A percentile compares a stretch with the other conserved stretches of the same genome.
Conservation (phyloP, 2,888 invertebrate species). For the Lymantria monacha region DNA sequence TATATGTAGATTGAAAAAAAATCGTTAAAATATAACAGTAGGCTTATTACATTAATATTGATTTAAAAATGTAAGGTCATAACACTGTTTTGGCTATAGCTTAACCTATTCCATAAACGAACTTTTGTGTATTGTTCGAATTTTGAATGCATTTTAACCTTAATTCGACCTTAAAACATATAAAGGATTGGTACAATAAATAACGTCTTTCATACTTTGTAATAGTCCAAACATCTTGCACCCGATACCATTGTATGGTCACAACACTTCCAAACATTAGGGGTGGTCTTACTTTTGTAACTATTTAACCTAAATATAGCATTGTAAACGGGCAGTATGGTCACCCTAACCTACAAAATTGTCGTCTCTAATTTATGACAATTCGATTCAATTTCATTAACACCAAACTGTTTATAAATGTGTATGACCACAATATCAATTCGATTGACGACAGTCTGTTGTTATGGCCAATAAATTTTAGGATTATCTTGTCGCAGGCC, state of each 20-base stretch:
- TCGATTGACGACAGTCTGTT: slow-evolving; percentile 66
- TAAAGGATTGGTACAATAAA: slow-evolving; percentile 47
- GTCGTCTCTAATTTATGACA: slow-evolving; percentile 65
- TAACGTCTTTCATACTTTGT: slow-evolving; percentile 28
- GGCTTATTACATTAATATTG: not conserved
- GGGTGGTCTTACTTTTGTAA: slow-evolving; percentile 64
- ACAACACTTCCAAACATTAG: slow-evolving; percentile 51
- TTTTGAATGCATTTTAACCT: slow-evolving; percentile 14
- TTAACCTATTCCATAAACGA: slow-evolving; percentile 1
- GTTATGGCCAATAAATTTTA: slow-evolving; percentile 75
- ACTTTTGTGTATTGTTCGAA: slow-evolving; percentile 12
- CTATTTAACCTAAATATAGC: slow-evolving; percentile 64
- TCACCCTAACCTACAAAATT: slow-evolving; percentile 54
- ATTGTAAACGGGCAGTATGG: slow-evolving; percentile 60
- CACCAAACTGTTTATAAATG: slow-evolving; percentile 69
- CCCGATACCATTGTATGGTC: slow-evolving; percentile 37
- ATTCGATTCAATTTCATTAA: slow-evolving; percentile 79
- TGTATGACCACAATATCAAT: slow-evolving; percentile 58
- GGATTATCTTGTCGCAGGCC: slow-evolving; percentile 75
- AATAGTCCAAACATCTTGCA: slow-evolving; percentile 46
- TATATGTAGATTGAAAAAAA: not conserved
- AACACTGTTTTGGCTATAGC: slow-evolving; percentile 10
- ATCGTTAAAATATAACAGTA: not conserved
- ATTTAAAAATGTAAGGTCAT: slow-evolving; percentile 5
- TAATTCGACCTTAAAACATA: slow-evolving; percentile 28